Evolutionary conservation across 2,797 vertebrate species (phyloP), one percentile per base, ranked within the genome.

Genomic region (Yasuhikotakia modesta): DNA sequence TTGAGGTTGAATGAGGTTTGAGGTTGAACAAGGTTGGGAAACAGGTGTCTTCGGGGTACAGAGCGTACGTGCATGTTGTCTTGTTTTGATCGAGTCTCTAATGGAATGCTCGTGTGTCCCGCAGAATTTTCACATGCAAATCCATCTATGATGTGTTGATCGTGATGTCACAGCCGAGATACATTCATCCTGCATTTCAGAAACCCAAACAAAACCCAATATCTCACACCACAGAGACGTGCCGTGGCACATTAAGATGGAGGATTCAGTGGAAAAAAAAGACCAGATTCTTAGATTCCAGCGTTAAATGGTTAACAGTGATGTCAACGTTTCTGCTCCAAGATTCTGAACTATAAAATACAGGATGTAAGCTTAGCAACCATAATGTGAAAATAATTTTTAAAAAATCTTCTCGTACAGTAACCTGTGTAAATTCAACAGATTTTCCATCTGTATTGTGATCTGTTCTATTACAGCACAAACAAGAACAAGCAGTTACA

Each of bases 51-150:
- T 52, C 63, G 5, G 8, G 21, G 12, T 39, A 39, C 35, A 10
- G 35, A 39, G 10, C 35, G 7, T 8, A 14, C n/a, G 13, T 53
- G 60, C n/a, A 17, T 53, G 32, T 27, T 43, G 43, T 57, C 50
- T 35, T 57, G 63, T 21, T 75, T 43, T 66, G 50, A 66, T 75
- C 2, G 35, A 67, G 73, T 30, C 63, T 67, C 63, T 75, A 57
- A 75, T 67, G 73, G 63, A 67, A 75, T 75, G 63, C 63, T 66
- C 35, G 13, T 66, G 14, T 53, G 1, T 55, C 35, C 63, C 73
- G 57, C 50, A 53, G 52, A 13, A 35, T 66, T 73, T 79, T 58
- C 77, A 73, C 77, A 73, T 58, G 58, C 70, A 75, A 66, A 75
- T 21, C 39, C 17, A 45, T 75, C 73, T 55, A 32, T 55, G 73